These are phyloP conservation scores for Silurus lanzhouensis DNA, from an alignment of 2,797 vertebrate species.

Conservation along the genomic window DNA sequence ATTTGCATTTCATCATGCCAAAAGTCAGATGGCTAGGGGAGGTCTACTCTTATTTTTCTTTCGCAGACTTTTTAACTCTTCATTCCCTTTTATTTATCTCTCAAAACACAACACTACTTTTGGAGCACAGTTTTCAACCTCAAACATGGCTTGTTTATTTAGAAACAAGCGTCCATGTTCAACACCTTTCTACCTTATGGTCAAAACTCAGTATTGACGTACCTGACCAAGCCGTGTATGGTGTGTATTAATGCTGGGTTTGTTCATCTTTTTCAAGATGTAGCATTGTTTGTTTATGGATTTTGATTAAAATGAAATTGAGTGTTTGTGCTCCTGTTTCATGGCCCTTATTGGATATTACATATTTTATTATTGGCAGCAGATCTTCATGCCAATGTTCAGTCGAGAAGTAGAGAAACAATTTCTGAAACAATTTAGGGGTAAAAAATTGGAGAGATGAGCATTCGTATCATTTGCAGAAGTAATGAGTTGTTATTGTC, in stretches of 20 bases:
- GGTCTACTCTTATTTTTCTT: conserved; percentile 18
- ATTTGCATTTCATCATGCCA: conserved; percentile 52
- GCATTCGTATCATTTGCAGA: conserved; percentile 58
- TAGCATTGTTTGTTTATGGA: conserved; percentile 11
- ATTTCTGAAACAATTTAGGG: conserved; percentile 53
- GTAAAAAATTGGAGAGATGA: conserved; percentile 55
- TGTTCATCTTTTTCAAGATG: neutral
- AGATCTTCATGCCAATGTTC: conserved; percentile 53
- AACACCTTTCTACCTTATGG: conserved; percentile 22
- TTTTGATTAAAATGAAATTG: conserved; percentile 50
- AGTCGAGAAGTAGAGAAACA: conserved; percentile 42
- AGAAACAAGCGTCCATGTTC: conserved; percentile 17
- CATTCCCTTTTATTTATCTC: conserved; percentile 13
- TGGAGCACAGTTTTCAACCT: conserved; percentile 7
- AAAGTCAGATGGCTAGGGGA: conserved; percentile 52
- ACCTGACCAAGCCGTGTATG: conserved; percentile 22
- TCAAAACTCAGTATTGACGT: conserved; percentile 32
- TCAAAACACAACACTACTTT: conserved; percentile 6
- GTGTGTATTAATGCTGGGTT: conserved; percentile 9
- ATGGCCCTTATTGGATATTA: conserved; percentile 52
- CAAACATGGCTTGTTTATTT: conserved; percentile 30
- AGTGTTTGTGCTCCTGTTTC: conserved; percentile 43
- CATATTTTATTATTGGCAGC: conserved; percentile 54
- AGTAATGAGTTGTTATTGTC: conserved; percentile 57
- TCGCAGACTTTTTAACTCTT: neutral